A percentile compares a stretch with the other conserved stretches of the same genome.
Conservation (phyloP, 2,113 vertebrate species). For the Rhinopithecus roxellana region DNA sequence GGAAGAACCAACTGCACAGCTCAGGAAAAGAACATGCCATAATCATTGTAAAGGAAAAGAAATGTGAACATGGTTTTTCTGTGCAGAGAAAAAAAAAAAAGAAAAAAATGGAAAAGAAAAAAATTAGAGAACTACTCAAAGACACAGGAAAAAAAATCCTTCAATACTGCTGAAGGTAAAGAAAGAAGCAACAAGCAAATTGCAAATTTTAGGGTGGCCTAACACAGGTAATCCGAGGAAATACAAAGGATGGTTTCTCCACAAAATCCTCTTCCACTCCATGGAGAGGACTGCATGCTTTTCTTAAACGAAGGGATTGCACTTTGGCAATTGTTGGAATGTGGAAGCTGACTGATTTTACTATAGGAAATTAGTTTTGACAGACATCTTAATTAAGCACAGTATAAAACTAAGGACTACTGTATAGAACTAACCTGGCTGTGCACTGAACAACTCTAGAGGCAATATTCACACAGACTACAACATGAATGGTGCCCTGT, state of each 20-base stretch:
- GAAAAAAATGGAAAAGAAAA: not conserved
- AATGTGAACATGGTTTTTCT: not conserved
- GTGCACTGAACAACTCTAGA: not conserved
- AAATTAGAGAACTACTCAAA: conserved; percentile 13
- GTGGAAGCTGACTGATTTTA: not conserved
- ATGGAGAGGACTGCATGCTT: not conserved
- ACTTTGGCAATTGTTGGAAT: not conserved
- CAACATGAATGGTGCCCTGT: not conserved
- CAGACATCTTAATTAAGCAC: not conserved
- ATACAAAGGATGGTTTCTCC: not conserved
- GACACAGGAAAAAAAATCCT: not conserved
- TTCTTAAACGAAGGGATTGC: not conserved
- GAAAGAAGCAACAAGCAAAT: not conserved
- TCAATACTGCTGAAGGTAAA: not conserved
- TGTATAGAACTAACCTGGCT: not conserved
- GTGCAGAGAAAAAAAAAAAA: not conserved
- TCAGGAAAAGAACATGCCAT: not conserved
- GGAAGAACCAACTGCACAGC: not conserved
- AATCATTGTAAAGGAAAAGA: conserved; percentile 1
- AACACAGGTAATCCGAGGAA: not conserved
- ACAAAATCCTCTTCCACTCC: not conserved
- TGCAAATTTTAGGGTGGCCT: not conserved
- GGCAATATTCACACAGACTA: not conserved
- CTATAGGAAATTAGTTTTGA: not conserved
- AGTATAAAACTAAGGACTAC: not conserved